Evolutionary conservation across 1,140 invertebrate genomes (phyloP).

Genomic region (Pseudomyrmex gracilis): DNA sequence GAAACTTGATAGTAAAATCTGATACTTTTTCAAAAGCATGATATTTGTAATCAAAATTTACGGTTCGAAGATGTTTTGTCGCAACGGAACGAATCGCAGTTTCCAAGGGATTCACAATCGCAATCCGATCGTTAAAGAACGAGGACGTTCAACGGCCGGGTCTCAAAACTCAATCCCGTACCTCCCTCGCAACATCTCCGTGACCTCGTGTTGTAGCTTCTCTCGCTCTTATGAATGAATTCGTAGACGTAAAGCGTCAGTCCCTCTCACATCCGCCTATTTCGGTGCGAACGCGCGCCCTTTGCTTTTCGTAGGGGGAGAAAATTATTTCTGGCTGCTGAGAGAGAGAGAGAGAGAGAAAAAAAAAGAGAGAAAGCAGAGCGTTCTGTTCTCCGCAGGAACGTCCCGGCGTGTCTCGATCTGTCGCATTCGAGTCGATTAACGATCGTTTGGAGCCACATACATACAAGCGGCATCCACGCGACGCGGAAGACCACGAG

Average conservation of each 20-base stretch:
- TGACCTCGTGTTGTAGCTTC: slow-evolving; percentile 14
- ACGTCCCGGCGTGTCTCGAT: neutral
- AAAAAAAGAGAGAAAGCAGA: neutral
- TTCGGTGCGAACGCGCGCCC: slow-evolving; percentile 70
- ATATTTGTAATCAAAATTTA: neutral
- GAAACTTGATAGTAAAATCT: neutral
- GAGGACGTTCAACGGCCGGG: slow-evolving; percentile 28
- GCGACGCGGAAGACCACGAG: neutral
- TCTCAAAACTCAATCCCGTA: slow-evolving; percentile 33
- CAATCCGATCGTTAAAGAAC: neutral
- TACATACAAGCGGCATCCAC: slow-evolving; percentile 6
- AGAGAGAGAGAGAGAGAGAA: neutral
- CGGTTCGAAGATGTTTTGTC: neutral
- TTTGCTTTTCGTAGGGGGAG: slow-evolving; percentile 71
- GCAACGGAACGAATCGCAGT: too few relatives aligned
- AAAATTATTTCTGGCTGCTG: slow-evolving; percentile 74
- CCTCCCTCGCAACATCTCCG: neutral
- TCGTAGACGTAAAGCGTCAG: slow-evolving; percentile 58
- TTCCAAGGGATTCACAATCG: neutral
- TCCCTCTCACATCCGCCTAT: slow-evolving; percentile 66
- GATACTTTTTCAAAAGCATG: neutral
- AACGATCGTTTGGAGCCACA: slow-evolving; percentile 22
- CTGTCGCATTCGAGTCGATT: slow-evolving; percentile 18
- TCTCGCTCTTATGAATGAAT: slow-evolving; percentile 69
- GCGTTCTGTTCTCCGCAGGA: too few relatives aligned